Conservation (phyloP, 1,140 invertebrate species). For the Holcopasites calliopsidis region DNA sequence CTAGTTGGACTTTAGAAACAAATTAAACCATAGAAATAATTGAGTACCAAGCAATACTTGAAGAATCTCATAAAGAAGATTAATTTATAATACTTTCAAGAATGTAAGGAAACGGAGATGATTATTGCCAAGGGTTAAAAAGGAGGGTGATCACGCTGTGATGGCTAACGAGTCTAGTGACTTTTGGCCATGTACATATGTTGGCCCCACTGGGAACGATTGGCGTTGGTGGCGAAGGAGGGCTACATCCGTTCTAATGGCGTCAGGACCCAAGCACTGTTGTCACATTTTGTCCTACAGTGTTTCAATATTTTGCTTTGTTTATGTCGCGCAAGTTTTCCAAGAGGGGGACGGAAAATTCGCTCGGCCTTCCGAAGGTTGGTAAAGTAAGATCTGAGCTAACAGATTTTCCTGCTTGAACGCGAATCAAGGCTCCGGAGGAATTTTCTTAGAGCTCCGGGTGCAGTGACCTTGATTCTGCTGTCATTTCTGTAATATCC, state of each 20-base stretch:
- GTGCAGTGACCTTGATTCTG: conserved; percentile 76
- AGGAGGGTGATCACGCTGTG: neutral
- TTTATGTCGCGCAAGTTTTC: conserved; percentile 70
- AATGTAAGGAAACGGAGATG: neutral
- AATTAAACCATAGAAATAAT: neutral
- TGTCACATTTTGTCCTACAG: conserved; percentile 79
- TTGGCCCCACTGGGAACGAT: neutral
- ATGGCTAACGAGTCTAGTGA: neutral
- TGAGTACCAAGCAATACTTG: no score
- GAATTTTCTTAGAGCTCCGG: conserved; percentile 61
- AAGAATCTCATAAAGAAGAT: neutral
- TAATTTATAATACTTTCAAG: neutral
- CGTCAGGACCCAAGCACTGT: conserved; percentile 76
- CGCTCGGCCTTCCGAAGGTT: conserved; percentile 23
- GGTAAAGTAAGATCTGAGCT: conserved; percentile 48
- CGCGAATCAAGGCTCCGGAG: conserved; percentile 20
- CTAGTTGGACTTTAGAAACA: neutral
- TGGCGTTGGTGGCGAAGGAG: conserved; percentile 15
- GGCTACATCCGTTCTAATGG: conserved; percentile 76
- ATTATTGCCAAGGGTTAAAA: neutral
- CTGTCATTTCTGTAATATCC: conserved; percentile 66
- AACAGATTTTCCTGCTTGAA: neutral
- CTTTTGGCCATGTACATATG: neutral
- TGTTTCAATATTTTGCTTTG: conserved; percentile 79
- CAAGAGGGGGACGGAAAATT: conserved; percentile 40